Evolutionary conservation across 2,797 vertebrate genomes (phyloP).

Genomic region (Triplophysa bombifrons): DNA sequence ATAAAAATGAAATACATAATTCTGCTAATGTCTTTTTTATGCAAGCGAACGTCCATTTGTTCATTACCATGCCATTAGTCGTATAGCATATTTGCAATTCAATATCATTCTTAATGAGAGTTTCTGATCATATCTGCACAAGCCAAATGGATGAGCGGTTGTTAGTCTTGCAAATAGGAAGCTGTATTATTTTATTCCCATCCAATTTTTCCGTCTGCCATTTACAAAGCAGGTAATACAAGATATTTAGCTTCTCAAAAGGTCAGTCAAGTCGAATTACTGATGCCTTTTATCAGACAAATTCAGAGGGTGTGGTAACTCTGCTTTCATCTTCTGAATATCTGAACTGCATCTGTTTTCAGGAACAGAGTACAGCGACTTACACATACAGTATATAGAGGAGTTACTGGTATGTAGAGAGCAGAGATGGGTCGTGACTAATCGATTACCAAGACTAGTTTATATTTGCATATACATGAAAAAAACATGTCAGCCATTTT

Average conservation of each 20-base stretch:
- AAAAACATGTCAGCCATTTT: too few relatives aligned
- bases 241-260: constrained; percentile 43
- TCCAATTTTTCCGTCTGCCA: constrained; percentile 22
- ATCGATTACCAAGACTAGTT: neutral
- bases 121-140: constrained; percentile 1
- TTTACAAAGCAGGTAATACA: constrained; percentile 32
- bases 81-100: constrained; percentile 9
- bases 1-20: constrained; percentile 1
- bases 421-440: neutral
- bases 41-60: neutral
- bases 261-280: constrained; percentile 45
- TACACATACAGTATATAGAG: neutral
- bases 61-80: constrained; percentile 3
- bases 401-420: neutral
- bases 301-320: constrained; percentile 26
- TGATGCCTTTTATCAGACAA: constrained; percentile 27
- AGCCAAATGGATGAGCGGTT: neutral
- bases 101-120: constrained; percentile 7
- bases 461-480: neutral
- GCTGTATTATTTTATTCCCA: neutral
- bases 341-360: constrained; percentile 32
- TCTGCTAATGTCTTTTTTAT: constrained; percentile 7
- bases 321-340: constrained; percentile 35
- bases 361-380: neutral
- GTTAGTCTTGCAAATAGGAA: constrained; percentile 11